These are phyloP conservation scores for Drosophila sp. DNA, from an alignment of 1,140 invertebrate genomes.

Conservation along the genomic window DNA sequence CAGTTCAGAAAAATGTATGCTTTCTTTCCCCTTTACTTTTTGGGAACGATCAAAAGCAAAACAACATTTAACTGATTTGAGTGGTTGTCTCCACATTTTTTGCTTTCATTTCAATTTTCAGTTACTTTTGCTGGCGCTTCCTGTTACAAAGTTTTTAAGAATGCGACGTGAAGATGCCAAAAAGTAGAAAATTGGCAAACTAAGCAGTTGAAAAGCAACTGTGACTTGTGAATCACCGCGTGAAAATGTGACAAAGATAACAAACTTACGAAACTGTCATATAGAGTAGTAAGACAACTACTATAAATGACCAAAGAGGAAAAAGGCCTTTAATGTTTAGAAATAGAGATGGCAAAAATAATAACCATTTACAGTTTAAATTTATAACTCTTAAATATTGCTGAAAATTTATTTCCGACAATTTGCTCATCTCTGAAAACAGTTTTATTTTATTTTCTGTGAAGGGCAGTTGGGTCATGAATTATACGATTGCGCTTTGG, in stretches of 20 bases:
- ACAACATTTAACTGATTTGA: conserved; percentile 47
- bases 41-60: conserved; percentile 10
- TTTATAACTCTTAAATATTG: too few relatives aligned
- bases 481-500: conserved; percentile 39
- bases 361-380: too few relatives aligned
- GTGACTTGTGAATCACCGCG: conserved; percentile 37
- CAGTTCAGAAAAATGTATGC: conserved; percentile 18
- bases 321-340: not conserved
- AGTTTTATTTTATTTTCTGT: conserved; percentile 23
- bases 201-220: conserved; percentile 30
- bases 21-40: not conserved
- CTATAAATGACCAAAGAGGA: not conserved
- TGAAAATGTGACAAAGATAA: conserved; percentile 33
- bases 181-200: not conserved
- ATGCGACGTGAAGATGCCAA: conserved; percentile 12
- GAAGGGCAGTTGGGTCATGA: conserved; percentile 23
- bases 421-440: conserved; percentile 7
- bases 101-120: conserved; percentile 43
- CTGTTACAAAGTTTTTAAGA: conserved; percentile 33
- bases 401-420: conserved; percentile 4
- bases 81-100: conserved; percentile 31
- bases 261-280: conserved; percentile 22
- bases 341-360: not conserved
- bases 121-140: conserved; percentile 23
- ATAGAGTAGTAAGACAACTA: not conserved